Base-by-base conservation (phyloP, 2,888 invertebrate genomes). In the Callinectes sapidus region DNA sequence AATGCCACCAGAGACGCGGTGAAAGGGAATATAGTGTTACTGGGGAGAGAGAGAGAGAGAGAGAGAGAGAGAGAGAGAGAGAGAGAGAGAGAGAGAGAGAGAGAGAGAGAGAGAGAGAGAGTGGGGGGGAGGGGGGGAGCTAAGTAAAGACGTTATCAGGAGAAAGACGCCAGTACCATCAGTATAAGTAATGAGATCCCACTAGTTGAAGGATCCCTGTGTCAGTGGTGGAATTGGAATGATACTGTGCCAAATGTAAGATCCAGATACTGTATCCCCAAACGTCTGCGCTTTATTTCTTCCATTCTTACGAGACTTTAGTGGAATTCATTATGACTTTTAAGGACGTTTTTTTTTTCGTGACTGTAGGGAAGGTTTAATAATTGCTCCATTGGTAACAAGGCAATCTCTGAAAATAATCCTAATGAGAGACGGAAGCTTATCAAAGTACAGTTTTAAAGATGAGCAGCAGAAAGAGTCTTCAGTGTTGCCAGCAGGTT, bases 51-150 rank as follows among this genome's bases (percentile, higher is more conserved):
- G 10, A 85, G 85, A 28, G 32, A 28, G 85, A 85, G 32, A 85
- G 85, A 85, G 85, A 85, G 85, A 86, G 85, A 86, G 85, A 32
- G 32, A 86, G 28, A 42, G 42, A 42, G 32, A 32, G 85, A 86
- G 85, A 32, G 28, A 86, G 85, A 86, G 61, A 61, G 61, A 61
- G 61, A 61, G 61, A 61, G 61, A 61, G 61, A 61, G 61, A 61
- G 61, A 61, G 61, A 55, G 55, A 55, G 55, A 55, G 55, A 55
- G 55, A 55, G 55, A 55, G 55, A 55, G 55, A 55, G 55, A 55
- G 55, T 16, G 6, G 55, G 16, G 55, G 16, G 55, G 16, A 16
- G 13, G 18, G 13, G 16, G 18, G 61, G 10, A 3, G 2, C 6
- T 61, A 61, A 23, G 61, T 61, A 23, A 10, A 61, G 61, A 61